Evolutionary conservation across 2,797 vertebrate genomes (phyloP), one percentile per base, ranked within the genome.

Genomic region (Propithecus deckenii): DNA sequence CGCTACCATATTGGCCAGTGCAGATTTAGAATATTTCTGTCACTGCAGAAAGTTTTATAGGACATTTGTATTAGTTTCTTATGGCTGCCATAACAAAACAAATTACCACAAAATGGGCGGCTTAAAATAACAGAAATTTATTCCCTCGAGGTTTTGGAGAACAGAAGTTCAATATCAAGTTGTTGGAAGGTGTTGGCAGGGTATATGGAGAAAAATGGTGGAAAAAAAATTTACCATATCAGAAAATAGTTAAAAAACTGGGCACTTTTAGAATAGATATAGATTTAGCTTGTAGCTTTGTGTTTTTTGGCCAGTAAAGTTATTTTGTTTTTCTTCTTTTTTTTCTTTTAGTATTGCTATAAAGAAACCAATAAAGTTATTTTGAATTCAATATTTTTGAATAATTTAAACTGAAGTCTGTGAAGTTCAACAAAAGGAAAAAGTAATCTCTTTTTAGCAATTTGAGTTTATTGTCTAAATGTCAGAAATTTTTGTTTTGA

Each of bases 391-490:
- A 0, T 86, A 32, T 95, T 97, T 87, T 76, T 61, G 75, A 84
- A 17, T 95, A 80, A 52, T 52, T 76, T 75, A 50, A 87, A 35
- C 35, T 96, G 46, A 92, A 85, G 17, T 92, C 57, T 65, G 8
- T 89, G 71, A 95, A 93, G 50, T 92, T 94, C 59, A 91, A 17
- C 22, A 86, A 59, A 71, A 90, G n/a, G 55, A 69, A 92, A 50
- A 89, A 57, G 2, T 86, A 89, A 83, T 86, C 8, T 81, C 9
- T n/a, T 94, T 93, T 67, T 80, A 48, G 5, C 63, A 78, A 83
- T 57, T 50, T 41, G 69, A 85, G 35, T 91, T 93, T 96, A 41
- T 79, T 95, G 57, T 10, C 89, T 92, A 86, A 86, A 32, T 89
- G 32, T 80, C 46, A 85, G 35, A 92, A 50, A 43, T 95, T 84